Base-by-base conservation (phyloP, 2,888 invertebrate genomes). In the Nemurella pictetii region DNA sequence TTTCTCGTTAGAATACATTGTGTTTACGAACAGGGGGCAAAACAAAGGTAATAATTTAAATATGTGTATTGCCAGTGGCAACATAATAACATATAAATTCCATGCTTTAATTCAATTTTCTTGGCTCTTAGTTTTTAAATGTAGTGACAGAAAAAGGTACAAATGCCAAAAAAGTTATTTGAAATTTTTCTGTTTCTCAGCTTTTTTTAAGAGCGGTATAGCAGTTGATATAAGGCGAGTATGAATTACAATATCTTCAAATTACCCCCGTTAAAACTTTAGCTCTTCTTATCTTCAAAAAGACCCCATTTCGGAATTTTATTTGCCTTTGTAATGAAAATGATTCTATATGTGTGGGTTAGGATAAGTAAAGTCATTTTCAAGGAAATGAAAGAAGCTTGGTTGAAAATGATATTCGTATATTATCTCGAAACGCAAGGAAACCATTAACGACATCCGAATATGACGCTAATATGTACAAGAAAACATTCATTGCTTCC, bases 401-500 rank as follows among this genome's bases (percentile, higher is more conserved):
- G 82, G 20, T 20, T 55, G 55, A 30, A 82, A 72, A 82, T 82
- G 36, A 72, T 82, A 26, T 26, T 72, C 82, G 72, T 82, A 82
- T 82, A 82, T 82, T 82, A 82, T 82, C 82, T 78, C 29, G 29
- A 12, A 82, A 15, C 29, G 36, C 82, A 28, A 82, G 85, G 85
- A 85, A 85, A 75, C 73, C 85, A 82, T 85, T 85, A 85, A 85
- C 75, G 36, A 72, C 84, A 84, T 84, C 85, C 85, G 84, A 83
- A 85, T 82, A 83, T 80, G 82, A 80, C 85, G 77, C 82, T 30
- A 81, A 84, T 84, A 82, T 82, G 85, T 73, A 78, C 29, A 72
- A 84, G 82, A 85, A 77, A 83, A 86, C 86, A 87, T 87, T 87
- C 87, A 87, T 86, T 85, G 85, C 86, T 85, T 86, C 86, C 87